phyloP scores from a whole-genome alignment of 2,113 vertebrate genomes.

The Gasterosteus nipponicus region DNA sequence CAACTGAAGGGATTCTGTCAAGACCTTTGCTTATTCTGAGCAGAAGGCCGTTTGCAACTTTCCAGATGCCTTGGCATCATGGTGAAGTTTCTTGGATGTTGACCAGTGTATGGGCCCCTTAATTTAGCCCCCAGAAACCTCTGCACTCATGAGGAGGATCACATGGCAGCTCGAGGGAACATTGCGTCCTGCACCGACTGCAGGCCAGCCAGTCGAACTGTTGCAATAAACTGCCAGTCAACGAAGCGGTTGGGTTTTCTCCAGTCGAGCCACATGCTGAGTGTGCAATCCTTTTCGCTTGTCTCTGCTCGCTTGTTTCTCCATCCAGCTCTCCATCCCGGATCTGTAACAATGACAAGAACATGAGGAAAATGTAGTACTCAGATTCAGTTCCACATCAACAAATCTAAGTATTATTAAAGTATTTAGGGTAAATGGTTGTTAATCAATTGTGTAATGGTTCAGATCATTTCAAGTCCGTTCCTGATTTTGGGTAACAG shows the following conservation, averaged over 20 bases:
- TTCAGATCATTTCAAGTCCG: background rate
- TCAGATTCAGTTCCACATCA: background rate
- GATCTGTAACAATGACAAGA: background rate
- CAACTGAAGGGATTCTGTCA: background rate
- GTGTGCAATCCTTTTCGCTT: slow-evolving; percentile 29
- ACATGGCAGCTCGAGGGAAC: slow-evolving; percentile 33
- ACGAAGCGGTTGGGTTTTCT: slow-evolving; percentile 30
- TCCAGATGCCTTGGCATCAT: slow-evolving; percentile 30
- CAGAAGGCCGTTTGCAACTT: background rate
- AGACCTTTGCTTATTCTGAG: background rate
- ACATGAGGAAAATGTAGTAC: background rate
- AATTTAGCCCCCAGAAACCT: slow-evolving; percentile 10
- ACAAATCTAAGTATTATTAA: background rate
- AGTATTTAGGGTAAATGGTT: background rate
- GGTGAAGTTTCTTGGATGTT: slow-evolving; percentile 10
- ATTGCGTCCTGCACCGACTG: slow-evolving; percentile 13
- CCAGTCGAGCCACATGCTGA: slow-evolving; percentile 52
- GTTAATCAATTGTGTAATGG: background rate
- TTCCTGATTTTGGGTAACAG: background rate
- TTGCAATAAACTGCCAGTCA: slow-evolving; percentile 48
- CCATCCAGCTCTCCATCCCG: slow-evolving; percentile 22
- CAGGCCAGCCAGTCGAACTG: slow-evolving; percentile 52
- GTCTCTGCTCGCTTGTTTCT: slow-evolving; percentile 49
- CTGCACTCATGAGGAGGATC: background rate
- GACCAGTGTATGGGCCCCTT: background rate